These are phyloP conservation scores for Drosophila atroscutellata DNA, from an alignment of 2,888 invertebrate species.

Conservation along the genomic window DNA sequence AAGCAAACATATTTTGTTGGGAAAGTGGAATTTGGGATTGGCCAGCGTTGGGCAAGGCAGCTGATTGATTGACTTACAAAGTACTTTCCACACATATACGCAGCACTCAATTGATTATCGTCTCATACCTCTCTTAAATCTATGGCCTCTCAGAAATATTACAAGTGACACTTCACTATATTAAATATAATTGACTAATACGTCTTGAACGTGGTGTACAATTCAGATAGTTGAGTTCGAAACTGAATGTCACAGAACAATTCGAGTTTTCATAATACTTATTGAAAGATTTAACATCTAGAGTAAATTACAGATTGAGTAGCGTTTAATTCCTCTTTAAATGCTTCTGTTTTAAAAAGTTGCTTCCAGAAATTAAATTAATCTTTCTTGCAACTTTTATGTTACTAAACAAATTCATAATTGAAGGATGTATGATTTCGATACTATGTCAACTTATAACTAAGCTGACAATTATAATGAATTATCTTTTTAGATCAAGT, in stretches of 20 bases:
- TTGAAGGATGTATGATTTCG: too few species aligned
- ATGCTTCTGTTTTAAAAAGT: too few species aligned
- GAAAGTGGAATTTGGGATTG: conserved; percentile 26
- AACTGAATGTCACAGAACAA: neutral
- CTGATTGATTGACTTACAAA: conserved; percentile 44
- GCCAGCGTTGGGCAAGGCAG: conserved; percentile 9
- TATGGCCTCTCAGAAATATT: neutral
- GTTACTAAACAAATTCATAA: too few species aligned
- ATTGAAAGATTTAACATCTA: neutral
- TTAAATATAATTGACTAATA: neutral
- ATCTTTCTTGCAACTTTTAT: too few species aligned
- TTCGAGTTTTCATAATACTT: neutral
- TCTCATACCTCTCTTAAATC: neutral
- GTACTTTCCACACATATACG: neutral
- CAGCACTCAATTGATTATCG: neutral
- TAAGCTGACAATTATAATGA: too few species aligned
- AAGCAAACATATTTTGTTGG: conserved; percentile 7
- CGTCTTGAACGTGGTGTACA: neutral
- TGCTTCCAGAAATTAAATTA: too few species aligned
- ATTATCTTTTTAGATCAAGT: too few species aligned
- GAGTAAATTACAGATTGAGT: too few species aligned
- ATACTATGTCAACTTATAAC: too few species aligned
- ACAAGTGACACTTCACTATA: neutral
- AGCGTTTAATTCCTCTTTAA: too few species aligned
- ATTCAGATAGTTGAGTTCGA: neutral